These are phyloP conservation scores for Aphidoletes aphidimyza DNA, from an alignment of 2,888 invertebrate genomes.

Conservation along the genomic window DNA sequence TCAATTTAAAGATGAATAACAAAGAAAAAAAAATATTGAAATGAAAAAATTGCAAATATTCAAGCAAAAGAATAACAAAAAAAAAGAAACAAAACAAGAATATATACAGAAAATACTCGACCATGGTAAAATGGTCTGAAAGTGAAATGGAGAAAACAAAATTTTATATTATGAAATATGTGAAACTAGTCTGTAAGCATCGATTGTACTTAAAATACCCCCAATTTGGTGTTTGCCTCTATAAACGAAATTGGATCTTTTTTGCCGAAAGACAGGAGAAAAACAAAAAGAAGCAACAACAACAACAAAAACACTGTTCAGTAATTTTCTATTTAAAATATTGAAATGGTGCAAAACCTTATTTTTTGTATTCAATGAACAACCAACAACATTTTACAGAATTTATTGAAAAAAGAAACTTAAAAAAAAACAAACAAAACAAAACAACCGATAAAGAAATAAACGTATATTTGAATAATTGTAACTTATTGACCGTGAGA, in stretches of 20 bases:
- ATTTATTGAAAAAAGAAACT: background rate
- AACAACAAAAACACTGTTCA: background rate
- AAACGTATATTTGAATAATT: background rate
- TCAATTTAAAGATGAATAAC: too few relatives aligned
- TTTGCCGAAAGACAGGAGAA: background rate
- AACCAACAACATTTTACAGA: slow-evolving; percentile 8
- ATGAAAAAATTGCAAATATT: background rate
- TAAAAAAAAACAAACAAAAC: background rate
- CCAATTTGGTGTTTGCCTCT: slow-evolving; percentile 1
- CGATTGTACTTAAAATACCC: slow-evolving; percentile 21
- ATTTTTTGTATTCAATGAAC: slow-evolving; percentile 38
- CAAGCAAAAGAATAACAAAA: too few relatives aligned
- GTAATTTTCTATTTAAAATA: background rate
- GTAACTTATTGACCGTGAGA: slow-evolving; percentile 8
- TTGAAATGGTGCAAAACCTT: background rate
- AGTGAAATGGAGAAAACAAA: background rate
- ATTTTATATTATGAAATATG: background rate
- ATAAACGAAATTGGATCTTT: background rate
- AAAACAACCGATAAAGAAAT: background rate
- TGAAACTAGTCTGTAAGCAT: slow-evolving; percentile 42
- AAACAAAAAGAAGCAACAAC: too few relatives aligned
- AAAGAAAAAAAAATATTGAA: background rate
- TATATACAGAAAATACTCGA: background rate
- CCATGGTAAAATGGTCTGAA: background rate
- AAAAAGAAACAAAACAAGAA: background rate